Conservation (phyloP, 2,113 vertebrate genomes). For the Archilochus colubris region DNA sequence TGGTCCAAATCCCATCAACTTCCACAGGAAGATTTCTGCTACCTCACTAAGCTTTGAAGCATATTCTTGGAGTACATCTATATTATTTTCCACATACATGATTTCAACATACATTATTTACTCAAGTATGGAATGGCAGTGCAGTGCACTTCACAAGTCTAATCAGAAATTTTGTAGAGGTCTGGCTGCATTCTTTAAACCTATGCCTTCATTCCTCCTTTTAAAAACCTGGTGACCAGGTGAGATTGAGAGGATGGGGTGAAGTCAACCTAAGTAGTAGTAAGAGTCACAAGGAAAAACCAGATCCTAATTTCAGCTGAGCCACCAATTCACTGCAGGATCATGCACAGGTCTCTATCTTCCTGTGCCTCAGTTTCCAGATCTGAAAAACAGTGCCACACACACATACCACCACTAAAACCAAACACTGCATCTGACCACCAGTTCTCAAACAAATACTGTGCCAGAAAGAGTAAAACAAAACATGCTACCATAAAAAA, state of each 20-base stretch:
- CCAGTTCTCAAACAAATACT: constrained; percentile 52
- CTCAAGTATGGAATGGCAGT: neutral
- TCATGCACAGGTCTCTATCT: constrained; percentile 42
- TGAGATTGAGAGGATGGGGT: constrained; percentile 6
- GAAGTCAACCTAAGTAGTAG: constrained; percentile 29
- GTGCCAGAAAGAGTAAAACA: constrained; percentile 7
- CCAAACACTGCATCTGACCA: constrained; percentile 44
- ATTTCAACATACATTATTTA: neutral
- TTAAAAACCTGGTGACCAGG: neutral
- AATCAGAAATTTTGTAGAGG: neutral
- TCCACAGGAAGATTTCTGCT: neutral
- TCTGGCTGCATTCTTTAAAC: neutral
- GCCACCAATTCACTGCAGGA: constrained; percentile 9
- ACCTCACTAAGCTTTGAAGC: neutral
- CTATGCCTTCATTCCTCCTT: neutral
- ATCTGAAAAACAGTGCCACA: constrained; percentile 54
- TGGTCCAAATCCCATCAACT: neutral
- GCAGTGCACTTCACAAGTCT: neutral
- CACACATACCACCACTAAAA: constrained; percentile 28
- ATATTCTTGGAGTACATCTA: neutral
- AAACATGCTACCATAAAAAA: constrained; percentile 16
- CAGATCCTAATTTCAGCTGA: constrained; percentile 46
- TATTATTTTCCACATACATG: neutral
- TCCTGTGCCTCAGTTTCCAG: constrained; percentile 23
- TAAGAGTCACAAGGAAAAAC: constrained; percentile 50